phyloP scores from a whole-genome alignment of 1,140 invertebrate species.

The Hypothenemus hampei region DNA sequence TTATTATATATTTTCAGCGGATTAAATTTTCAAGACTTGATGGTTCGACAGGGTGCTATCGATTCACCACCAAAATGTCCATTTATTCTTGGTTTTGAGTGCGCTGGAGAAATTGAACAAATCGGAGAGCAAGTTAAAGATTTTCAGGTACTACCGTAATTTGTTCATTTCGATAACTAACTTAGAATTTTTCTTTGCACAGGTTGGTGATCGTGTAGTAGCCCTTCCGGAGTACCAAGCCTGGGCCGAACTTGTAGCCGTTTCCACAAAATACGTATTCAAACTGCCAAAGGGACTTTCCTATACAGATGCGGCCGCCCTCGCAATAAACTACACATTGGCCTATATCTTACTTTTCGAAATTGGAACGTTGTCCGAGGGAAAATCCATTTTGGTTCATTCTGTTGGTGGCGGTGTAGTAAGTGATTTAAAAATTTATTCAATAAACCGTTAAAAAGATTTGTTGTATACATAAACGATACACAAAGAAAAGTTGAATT shows the following conservation, averaged over 20 bases:
- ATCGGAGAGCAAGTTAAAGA: slow-evolving; percentile 77
- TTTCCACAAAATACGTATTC: slow-evolving; percentile 73
- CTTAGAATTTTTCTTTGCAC: too few relatives aligned
- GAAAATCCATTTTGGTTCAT: slow-evolving; percentile 77
- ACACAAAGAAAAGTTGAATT: too few relatives aligned
- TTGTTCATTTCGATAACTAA: not conserved
- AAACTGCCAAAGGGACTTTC: slow-evolving; percentile 71
- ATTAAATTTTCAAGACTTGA: slow-evolving; percentile 79
- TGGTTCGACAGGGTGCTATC: slow-evolving; percentile 78
- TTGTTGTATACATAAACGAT: too few relatives aligned
- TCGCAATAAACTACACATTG: slow-evolving; percentile 82
- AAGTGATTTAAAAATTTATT: too few relatives aligned
- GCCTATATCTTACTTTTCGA: slow-evolving; percentile 84
- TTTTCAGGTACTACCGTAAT: slow-evolving; percentile 59
- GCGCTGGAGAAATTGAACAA: slow-evolving; percentile 76
- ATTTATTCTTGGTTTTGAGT: slow-evolving; percentile 83
- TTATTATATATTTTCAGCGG: slow-evolving; percentile 53
- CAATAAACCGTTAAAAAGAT: too few relatives aligned
- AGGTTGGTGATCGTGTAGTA: slow-evolving; percentile 83
- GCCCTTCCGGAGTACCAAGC: slow-evolving; percentile 77
- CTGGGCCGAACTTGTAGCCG: slow-evolving; percentile 79
- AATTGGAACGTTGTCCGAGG: slow-evolving; percentile 67
- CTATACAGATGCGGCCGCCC: slow-evolving; percentile 73
- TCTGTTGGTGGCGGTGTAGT: slow-evolving; percentile 86
- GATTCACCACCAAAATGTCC: slow-evolving; percentile 81